Evolutionary conservation across 2,113 vertebrate genomes (phyloP).

Genomic region (Canis aureus): DNA sequence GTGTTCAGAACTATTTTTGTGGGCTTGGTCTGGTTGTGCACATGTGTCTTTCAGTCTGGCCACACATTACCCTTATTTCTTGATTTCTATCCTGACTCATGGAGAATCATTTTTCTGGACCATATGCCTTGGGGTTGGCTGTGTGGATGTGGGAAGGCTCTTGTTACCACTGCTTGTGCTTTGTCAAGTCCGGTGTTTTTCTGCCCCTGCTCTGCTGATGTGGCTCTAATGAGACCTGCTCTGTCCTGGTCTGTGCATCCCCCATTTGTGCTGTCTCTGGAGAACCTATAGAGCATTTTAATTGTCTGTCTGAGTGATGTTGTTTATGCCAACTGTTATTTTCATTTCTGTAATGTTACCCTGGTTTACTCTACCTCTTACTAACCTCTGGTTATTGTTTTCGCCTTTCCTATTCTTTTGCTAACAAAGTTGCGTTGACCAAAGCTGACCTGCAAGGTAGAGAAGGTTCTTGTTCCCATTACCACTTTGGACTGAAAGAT

Average conservation of each 20-base stretch:
- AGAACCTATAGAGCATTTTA: slow-evolving; percentile 66
- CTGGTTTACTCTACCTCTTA: slow-evolving; percentile 85
- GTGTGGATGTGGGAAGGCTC: slow-evolving; percentile 55
- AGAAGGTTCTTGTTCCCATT: slow-evolving; percentile 91
- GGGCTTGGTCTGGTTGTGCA: slow-evolving; percentile 17
- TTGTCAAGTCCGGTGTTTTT: slow-evolving; percentile 48
- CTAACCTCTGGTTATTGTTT: slow-evolving; percentile 93
- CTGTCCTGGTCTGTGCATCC: slow-evolving; percentile 36
- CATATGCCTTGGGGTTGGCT: slow-evolving; percentile 58
- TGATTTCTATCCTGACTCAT: neutral
- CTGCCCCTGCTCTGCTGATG: slow-evolving; percentile 55
- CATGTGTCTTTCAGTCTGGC: slow-evolving; percentile 22
- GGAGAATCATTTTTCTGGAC: slow-evolving; percentile 36
- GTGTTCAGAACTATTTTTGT: slow-evolving; percentile 15
- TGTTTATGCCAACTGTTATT: slow-evolving; percentile 75
- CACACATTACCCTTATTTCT: neutral
- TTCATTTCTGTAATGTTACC: slow-evolving; percentile 81
- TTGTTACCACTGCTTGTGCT: slow-evolving; percentile 64
- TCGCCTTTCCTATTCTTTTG: slow-evolving; percentile 89
- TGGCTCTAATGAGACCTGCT: slow-evolving; percentile 60
- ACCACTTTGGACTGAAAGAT: slow-evolving; percentile 90
- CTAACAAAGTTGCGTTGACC: slow-evolving; percentile 99
- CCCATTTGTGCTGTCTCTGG: slow-evolving; percentile 60
- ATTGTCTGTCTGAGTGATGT: slow-evolving; percentile 70
- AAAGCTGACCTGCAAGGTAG: slow-evolving; percentile 99